Percentiles rank a stretch among this genome's conserved stretches.
These are phyloP conservation scores for Nothobranchius furzeri DNA, from an alignment of 2,113 vertebrate genomes.

Conservation along the genomic window DNA sequence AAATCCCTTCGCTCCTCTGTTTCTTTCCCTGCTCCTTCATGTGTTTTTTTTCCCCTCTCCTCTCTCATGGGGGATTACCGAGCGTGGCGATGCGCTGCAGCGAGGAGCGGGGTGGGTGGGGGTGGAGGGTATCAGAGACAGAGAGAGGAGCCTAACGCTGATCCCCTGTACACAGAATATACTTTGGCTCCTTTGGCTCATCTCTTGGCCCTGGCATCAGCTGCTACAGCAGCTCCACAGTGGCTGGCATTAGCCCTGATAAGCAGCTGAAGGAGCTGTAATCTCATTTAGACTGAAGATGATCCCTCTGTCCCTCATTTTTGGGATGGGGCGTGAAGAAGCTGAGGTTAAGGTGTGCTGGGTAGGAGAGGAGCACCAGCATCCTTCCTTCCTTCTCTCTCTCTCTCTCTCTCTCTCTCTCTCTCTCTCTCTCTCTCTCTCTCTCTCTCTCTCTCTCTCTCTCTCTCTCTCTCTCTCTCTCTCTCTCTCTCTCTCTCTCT, in stretches of 20 bases:
- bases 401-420: no score
- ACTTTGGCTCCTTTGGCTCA: conserved; percentile 70
- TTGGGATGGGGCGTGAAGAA: conserved; percentile 53
- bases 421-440: no score
- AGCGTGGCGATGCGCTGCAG: conserved; percentile 61
- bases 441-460: no score
- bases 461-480: no score
- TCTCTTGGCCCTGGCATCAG: conserved; percentile 66
- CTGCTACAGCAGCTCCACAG: conserved; percentile 80
- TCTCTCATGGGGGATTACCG: conserved; percentile 76
- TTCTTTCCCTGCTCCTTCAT: conserved; percentile 62
- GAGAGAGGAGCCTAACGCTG: conserved; percentile 63
- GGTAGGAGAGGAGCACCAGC: conserved; percentile 42
- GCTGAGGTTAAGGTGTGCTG: conserved; percentile 48
- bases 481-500: no score
- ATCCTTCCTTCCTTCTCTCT: no score
- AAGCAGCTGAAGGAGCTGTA: conserved; percentile 99
- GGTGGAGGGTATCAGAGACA: conserved; percentile 63
- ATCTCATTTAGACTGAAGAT: conserved; percentile 99
- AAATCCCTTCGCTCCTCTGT: conserved; percentile 50
- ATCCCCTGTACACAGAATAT: conserved; percentile 72
- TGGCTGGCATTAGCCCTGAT: conserved; percentile 98
- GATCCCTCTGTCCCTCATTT: conserved; percentile 95
- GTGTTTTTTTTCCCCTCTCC: conserved; percentile 51
- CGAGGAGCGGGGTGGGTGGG: conserved; percentile 56